A percentile compares a stretch with the other conserved stretches of the same genome.
phyloP scores from a whole-genome alignment of 2,888 invertebrate species.

The Atherix ibis region DNA sequence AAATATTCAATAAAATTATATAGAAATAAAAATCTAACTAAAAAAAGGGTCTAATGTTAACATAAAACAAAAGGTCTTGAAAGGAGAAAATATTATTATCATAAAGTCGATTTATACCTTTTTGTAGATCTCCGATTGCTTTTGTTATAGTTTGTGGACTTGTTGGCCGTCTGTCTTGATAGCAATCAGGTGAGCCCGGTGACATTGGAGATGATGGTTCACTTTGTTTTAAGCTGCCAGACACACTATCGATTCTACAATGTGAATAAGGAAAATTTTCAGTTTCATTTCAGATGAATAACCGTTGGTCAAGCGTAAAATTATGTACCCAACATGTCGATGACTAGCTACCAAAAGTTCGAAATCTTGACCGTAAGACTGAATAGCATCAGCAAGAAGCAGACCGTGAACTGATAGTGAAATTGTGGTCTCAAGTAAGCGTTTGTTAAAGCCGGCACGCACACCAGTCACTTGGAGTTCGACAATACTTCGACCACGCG shows the following conservation, averaged over 20 bases:
- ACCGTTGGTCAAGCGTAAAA: neutral
- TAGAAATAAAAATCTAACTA: too few relatives aligned
- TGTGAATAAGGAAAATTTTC: too few relatives aligned
- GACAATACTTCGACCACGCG: constrained; percentile 74
- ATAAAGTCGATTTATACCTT: too few relatives aligned
- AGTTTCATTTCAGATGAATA: neutral
- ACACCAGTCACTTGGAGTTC: constrained; percentile 88
- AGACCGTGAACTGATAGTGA: constrained; percentile 83
- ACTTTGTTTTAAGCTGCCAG: constrained; percentile 81
- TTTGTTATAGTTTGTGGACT: constrained; percentile 41
- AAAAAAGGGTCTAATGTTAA: too few relatives aligned
- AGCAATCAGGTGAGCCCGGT: constrained; percentile 55
- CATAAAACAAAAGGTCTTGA: too few relatives aligned
- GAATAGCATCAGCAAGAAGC: constrained; percentile 83
- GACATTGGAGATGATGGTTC: constrained; percentile 81
- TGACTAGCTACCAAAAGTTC: constrained; percentile 89
- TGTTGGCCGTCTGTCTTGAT: constrained; percentile 28
- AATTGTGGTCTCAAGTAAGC: constrained; percentile 57
- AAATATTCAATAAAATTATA: too few relatives aligned
- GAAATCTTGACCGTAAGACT: constrained; percentile 90
- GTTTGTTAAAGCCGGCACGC: constrained; percentile 54
- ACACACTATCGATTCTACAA: constrained; percentile 76
- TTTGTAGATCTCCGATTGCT: constrained; percentile 36
- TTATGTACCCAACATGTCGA: constrained; percentile 65
- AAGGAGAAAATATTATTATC: too few relatives aligned